Base-by-base conservation (phyloP, 2,797 vertebrate species). In the Macrochelys suwanniensis region DNA sequence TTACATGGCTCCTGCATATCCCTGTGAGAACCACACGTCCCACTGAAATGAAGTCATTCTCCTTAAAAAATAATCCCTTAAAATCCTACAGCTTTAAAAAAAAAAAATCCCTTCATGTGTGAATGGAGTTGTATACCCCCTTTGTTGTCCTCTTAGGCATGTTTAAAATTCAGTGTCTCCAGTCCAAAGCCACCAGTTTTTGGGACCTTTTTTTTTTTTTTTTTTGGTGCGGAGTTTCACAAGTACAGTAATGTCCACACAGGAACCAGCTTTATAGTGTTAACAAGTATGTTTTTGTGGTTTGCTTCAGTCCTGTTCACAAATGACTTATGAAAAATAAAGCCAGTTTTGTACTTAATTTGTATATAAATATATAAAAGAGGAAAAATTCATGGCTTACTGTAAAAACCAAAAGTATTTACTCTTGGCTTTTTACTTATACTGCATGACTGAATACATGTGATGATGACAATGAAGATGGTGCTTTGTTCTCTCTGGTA, bases 381-480 rank as follows among this genome's bases (percentile, higher is more conserved):
- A 77, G 37, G 37, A 13, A 93, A 95, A 96, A 81, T 95, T 80
- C n/a, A 50, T 85, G 47, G 74, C 95, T 95, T 97, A 91, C 90
- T 97, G 93, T 96, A 94, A 95, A 94, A 97, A 89, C 85, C 91
- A 87, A 94, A 95, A 97, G 78, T 87, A 92, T 45, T 87, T 92
- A 84, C 53, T 93, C 71, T 33, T 85, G 95, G 95, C 90, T 0
- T 95, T 89, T 92, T 51, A 59, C 33, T 17, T 92, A 51, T 85
- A 0, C 21, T 89, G 90, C 94, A 74, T 92, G 93, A 96, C 88
- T 93, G 88, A 88, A 89, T 61, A 81, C 83, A 33, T 85, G 89
- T 94, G 85, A 54, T 80, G n/a, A 49, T 77, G 86, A 94, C 61
- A 85, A 33, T 82, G 80, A 21, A 47, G 49, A 56, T 83, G 96